Conservation (phyloP, 2,888 invertebrate species). For the Stenolophus ochropezus region DNA sequence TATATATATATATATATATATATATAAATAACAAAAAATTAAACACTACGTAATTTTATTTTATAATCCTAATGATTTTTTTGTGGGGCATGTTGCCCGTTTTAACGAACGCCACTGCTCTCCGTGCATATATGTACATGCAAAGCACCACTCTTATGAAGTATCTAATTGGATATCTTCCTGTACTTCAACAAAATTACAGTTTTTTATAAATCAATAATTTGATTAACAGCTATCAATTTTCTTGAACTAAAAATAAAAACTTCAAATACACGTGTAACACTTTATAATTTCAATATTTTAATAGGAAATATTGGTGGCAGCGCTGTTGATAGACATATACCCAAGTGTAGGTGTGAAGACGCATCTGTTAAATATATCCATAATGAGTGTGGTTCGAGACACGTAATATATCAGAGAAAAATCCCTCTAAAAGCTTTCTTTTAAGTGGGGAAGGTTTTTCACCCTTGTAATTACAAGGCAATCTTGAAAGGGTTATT, state of each 20-base stretch:
- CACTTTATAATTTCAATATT: no score
- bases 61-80: neutral
- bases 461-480: slow-evolving; percentile 49
- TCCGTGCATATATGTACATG: slow-evolving; percentile 37
- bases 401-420: no score
- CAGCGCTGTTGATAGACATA: no score
- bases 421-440: neutral
- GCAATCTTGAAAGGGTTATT: slow-evolving; percentile 60
- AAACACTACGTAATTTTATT: no score
- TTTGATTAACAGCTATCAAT: slow-evolving; percentile 38
- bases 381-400: no score
- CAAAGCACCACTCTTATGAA: neutral
- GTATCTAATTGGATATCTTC: slow-evolving; percentile 38
- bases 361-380: no score
- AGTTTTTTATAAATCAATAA: slow-evolving; percentile 46
- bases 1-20: no score
- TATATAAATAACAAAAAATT: no score
- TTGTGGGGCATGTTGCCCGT: neutral
- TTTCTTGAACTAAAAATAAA: no score
- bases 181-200: slow-evolving; percentile 27
- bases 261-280: no score
- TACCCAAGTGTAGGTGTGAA: no score
- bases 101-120: slow-evolving; percentile 8
- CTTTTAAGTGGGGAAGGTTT: neutral
- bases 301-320: no score